These are phyloP conservation scores for Pteronura brasiliensis DNA, from an alignment of 2,113 vertebrate species.

Conservation along the genomic window DNA sequence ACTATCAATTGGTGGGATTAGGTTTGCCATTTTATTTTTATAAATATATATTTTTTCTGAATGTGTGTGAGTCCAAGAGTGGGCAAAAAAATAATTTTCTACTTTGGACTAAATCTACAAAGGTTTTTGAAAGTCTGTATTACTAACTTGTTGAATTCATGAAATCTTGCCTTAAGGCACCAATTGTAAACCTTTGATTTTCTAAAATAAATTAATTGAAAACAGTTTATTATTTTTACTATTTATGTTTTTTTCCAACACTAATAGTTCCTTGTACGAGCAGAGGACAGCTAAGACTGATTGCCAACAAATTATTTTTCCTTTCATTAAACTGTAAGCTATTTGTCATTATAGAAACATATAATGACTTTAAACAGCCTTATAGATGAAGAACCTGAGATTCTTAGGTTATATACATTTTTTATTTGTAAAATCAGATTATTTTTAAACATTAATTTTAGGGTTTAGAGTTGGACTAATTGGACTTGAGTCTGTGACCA, in stretches of 20 bases:
- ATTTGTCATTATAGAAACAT: not conserved
- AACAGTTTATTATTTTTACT: constrained; percentile 35
- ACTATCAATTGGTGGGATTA: constrained; percentile 3
- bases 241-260: not conserved
- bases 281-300: too few species aligned
- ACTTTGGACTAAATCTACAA: constrained; percentile 63
- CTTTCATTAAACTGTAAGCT: not conserved
- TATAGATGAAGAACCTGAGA: not conserved
- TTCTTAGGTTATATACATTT: not conserved
- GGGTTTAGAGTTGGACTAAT: not conserved
- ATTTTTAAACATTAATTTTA: not conserved
- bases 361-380: not conserved
- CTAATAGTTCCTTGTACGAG: not conserved
- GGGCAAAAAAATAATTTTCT: constrained; percentile 62
- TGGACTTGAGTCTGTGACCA: not conserved
- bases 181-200: constrained; percentile 80
- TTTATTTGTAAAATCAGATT: not conserved
- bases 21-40: constrained; percentile 73
- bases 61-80: constrained; percentile 44
- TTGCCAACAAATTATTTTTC: not conserved
- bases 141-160: constrained; percentile 72
- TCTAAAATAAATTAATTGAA: constrained; percentile 83
- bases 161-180: constrained; percentile 71
- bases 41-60: constrained; percentile 67
- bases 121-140: constrained; percentile 75